phyloP scores from a whole-genome alignment of 2,888 invertebrate genomes.

The Magallana nippona region DNA sequence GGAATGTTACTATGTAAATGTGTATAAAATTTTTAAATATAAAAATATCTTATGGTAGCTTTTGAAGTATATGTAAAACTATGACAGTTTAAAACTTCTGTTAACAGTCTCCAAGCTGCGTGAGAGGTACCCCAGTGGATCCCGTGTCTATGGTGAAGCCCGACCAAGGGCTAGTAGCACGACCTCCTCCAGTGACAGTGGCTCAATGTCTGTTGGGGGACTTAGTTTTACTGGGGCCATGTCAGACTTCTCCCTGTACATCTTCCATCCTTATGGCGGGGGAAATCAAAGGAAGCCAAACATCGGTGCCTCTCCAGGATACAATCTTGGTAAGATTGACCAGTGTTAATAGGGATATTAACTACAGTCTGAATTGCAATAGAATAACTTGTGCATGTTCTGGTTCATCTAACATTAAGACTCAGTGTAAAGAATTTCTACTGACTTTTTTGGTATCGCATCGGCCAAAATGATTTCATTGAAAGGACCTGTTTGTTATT shows the following conservation, averaged over 20 bases:
- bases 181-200: slow-evolving; percentile 54
- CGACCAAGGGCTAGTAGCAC: slow-evolving; percentile 62
- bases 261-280: slow-evolving; percentile 98
- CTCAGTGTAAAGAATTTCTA: too few relatives aligned
- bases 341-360: neutral
- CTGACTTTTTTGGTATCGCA: too few relatives aligned
- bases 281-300: slow-evolving; percentile 75
- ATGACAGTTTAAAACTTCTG: neutral
- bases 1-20: too few relatives aligned
- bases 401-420: too few relatives aligned
- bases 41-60: too few relatives aligned
- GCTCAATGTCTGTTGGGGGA: slow-evolving; percentile 83
- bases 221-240: slow-evolving; percentile 96
- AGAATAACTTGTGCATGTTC: too few relatives aligned
- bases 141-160: slow-evolving; percentile 48
- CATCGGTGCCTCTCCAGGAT: slow-evolving; percentile 40
- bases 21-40: too few relatives aligned
- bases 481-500: too few relatives aligned
- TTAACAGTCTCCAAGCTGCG: slow-evolving; percentile 42
- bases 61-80: too few relatives aligned
- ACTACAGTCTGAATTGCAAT: too few relatives aligned
- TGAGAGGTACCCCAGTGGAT: slow-evolving; percentile 67
- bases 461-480: too few relatives aligned
- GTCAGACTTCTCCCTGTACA: slow-evolving; percentile 97
- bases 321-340: slow-evolving; percentile 46